Evolutionary conservation across 2,113 vertebrate genomes (phyloP).

Genomic region (Oxyura jamaicensis): DNA sequence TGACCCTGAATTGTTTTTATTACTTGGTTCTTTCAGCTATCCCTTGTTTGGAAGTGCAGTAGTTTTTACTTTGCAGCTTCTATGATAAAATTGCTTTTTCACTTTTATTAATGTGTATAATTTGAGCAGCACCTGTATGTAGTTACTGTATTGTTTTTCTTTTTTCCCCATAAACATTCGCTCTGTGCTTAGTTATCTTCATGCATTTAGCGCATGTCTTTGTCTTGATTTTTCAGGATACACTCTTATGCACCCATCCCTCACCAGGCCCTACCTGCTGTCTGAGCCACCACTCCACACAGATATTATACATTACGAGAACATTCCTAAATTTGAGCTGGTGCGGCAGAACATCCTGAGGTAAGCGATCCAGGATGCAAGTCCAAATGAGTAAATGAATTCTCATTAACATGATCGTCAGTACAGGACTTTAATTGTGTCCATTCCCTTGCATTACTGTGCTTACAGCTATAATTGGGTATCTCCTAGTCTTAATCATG

Average conservation of each 20-base stretch:
- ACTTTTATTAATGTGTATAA: background rate
- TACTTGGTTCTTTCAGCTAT: background rate
- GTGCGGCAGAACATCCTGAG: conserved; percentile 96
- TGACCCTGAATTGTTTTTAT: background rate
- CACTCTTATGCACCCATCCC: conserved; percentile 97
- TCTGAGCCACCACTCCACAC: conserved; percentile 95
- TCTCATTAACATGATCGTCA: no score
- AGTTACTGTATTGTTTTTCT: background rate
- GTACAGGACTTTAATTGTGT: no score
- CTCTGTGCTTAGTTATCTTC: background rate
- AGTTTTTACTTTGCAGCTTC: background rate
- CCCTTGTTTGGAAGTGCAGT: background rate
- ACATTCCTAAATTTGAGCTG: conserved; percentile 92
- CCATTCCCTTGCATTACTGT: no score
- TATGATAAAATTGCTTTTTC: background rate
- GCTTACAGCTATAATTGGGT: no score
- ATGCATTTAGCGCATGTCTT: fast-evolving
- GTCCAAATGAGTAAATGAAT: background rate
- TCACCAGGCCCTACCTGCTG: conserved; percentile 94
- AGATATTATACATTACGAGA: conserved; percentile 97
- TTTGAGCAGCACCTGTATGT: fast-evolving
- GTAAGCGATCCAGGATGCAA: conserved; percentile 62
- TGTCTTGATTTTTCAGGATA: conserved; percentile 83
- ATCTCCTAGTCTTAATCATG: no score
- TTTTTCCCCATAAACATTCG: fast-evolving